These are phyloP conservation scores for Caenorhabditis becei DNA, from an alignment of 2,888 invertebrate species.

Conservation along the genomic window DNA sequence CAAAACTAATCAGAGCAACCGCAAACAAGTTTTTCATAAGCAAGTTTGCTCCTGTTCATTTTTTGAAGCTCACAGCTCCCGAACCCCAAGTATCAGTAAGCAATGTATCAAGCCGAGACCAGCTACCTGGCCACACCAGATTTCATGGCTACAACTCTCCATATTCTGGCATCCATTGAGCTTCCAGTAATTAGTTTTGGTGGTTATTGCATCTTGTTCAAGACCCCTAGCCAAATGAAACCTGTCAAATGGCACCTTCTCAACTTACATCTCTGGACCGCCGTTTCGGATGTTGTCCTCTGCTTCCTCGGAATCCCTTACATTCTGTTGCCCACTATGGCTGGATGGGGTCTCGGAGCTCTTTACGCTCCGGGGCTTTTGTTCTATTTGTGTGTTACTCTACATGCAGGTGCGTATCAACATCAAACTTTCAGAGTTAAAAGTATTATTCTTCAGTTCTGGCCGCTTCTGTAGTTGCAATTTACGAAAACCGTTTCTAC, in stretches of 20 bases:
- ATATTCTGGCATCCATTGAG: neutral
- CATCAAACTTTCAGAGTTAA: neutral
- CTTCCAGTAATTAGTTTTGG: neutral
- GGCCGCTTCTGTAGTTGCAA: neutral
- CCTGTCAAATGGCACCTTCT: neutral
- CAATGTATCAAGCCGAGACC: neutral
- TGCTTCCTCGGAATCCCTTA: neutral
- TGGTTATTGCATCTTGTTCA: neutral
- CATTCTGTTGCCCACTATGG: neutral
- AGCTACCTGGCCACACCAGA: neutral
- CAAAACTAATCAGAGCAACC: too few relatives aligned
- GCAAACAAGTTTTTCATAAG: too few relatives aligned
- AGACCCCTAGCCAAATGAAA: neutral
- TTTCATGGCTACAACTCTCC: neutral
- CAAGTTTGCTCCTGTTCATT: too few relatives aligned
- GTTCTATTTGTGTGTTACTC: neutral
- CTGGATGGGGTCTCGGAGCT: neutral
- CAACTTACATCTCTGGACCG: neutral
- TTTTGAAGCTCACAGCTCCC: too few relatives aligned
- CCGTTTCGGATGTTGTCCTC: neutral
- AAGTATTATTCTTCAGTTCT: neutral
- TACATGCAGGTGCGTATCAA: neutral
- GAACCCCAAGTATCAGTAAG: too few relatives aligned
- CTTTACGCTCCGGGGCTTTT: neutral
- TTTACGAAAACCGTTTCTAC: neutral